Base-by-base conservation (phyloP, 2,888 invertebrate genomes). In the Shargacucullia verbasci region DNA sequence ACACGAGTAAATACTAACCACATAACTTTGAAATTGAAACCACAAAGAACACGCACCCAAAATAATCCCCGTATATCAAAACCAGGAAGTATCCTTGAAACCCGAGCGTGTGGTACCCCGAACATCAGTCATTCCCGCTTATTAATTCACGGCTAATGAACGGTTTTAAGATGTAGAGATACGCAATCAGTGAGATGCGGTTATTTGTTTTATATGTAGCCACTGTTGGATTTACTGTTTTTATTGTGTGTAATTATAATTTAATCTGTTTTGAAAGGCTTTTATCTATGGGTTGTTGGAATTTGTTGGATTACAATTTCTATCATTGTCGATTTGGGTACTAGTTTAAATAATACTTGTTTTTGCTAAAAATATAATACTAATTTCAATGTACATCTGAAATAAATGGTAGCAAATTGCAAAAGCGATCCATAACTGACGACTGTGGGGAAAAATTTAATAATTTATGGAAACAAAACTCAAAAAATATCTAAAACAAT, bases 141-240 rank as follows among this genome's bases (percentile, higher is more conserved):
- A 78, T 76, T 81, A 78, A 74, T 75, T 74, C 69, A 57, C 57
- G 61, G 64, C 66, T 80, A 77, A 79, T 78, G 71, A 78, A 71
- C 63, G 76, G 74, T 77, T 78, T 64, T 62, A 54, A 73, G 74
- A 59, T 53, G 62, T 65, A 59, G 64, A 47, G 61, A 69, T 69
- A 54, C 59, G 61, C 60, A 59, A 68, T 70, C 59, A 60, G 38
- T 48, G 49, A 40, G 11, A 27, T 46, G 33, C 14, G 40, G 48
- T 64, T 48, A 60, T 64, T 63, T 56, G 47, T 54, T 69, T 48
- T 57, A 52, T 53, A 15, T 39, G 47, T 38, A 20, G 38, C 61
- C 31, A 15, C 54, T 48, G 49, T 58, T 43, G 25, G n/a, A 66
- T 48, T 48, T 45, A 29, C 53, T 46, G 29, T 10, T 53, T 60